A percentile compares a stretch with the other conserved stretches of the same genome.
These are phyloP conservation scores for Eptesicus fuscus DNA, from an alignment of 2,113 vertebrate genomes.

Conservation along the genomic window DNA sequence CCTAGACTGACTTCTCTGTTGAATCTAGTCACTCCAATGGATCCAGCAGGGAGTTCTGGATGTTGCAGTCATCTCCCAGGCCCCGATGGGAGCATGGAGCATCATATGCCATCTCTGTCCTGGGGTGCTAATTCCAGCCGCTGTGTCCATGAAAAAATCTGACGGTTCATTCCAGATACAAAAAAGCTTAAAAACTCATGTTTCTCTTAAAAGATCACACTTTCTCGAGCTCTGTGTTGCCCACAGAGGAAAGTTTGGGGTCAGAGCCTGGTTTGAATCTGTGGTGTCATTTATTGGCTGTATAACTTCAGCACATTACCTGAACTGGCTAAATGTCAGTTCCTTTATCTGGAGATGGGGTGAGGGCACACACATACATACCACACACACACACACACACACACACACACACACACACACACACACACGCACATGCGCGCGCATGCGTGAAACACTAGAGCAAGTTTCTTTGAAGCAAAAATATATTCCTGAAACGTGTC, in stretches of 20 bases:
- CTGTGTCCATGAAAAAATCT: neutral
- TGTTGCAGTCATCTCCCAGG: neutral
- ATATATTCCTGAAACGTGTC: neutral
- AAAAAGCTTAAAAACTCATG: neutral
- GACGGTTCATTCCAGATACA: neutral
- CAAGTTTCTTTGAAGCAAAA: neutral
- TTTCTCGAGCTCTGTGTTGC: neutral
- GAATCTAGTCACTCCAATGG: conserved; percentile 41
- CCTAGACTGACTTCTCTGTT: neutral
- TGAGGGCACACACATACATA: no score
- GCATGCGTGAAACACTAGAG: no score
- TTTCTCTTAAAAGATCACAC: neutral
- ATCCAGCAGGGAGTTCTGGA: conserved; percentile 16
- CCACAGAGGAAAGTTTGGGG: neutral
- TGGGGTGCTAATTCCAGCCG: neutral
- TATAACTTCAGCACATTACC: neutral
- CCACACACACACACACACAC: no score
- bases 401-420: neutral
- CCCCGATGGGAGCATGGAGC: neutral
- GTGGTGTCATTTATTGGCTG: neutral
- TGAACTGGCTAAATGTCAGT: neutral
- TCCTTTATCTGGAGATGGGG: neutral
- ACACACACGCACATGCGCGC: rapidly evolving
- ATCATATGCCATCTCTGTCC: neutral
- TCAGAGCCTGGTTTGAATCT: neutral